phyloP scores from a whole-genome alignment of 2,888 invertebrate species.

The Coleophora deauratella region DNA sequence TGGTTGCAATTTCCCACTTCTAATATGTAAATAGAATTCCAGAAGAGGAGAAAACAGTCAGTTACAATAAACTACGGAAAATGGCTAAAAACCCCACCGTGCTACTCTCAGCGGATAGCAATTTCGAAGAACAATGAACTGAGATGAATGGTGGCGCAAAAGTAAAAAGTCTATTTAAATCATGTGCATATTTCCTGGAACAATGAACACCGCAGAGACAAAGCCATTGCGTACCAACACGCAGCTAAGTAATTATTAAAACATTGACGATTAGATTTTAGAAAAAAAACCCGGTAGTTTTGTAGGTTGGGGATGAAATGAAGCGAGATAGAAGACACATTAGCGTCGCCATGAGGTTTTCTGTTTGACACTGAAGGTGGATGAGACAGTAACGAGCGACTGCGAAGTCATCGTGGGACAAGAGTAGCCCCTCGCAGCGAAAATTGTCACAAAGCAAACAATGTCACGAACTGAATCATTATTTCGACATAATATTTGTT shows the following conservation, averaged over 20 bases:
- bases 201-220: conserved; percentile 31
- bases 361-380: conserved; percentile 38
- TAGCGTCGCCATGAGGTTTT: conserved; percentile 50
- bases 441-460: conserved; percentile 64
- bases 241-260: conserved; percentile 35
- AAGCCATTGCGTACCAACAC: conserved; percentile 33
- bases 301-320: conserved; percentile 15
- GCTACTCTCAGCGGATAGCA: conserved; percentile 60
- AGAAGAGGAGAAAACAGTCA: no score
- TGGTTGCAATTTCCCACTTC: no score
- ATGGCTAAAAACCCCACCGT: conserved; percentile 46
- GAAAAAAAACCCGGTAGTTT: conserved; percentile 1
- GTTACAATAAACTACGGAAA: conserved; percentile 42
- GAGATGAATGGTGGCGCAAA: conserved; percentile 58
- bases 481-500: conserved; percentile 30
- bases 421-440: conserved; percentile 58
- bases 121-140: conserved; percentile 68
- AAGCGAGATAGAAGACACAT: conserved; percentile 42
- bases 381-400: conserved; percentile 67
- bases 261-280: conserved; percentile 5
- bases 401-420: conserved; percentile 55
- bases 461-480: conserved; percentile 59
- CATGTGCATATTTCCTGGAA: conserved; percentile 54
- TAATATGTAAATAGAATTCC: no score
- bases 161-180: conserved; percentile 67